Percentiles rank a stretch among this genome's conserved stretches.
Evolutionary conservation across 2,888 invertebrate species (phyloP).

Genomic region (Ectropis crepuscularia): DNA sequence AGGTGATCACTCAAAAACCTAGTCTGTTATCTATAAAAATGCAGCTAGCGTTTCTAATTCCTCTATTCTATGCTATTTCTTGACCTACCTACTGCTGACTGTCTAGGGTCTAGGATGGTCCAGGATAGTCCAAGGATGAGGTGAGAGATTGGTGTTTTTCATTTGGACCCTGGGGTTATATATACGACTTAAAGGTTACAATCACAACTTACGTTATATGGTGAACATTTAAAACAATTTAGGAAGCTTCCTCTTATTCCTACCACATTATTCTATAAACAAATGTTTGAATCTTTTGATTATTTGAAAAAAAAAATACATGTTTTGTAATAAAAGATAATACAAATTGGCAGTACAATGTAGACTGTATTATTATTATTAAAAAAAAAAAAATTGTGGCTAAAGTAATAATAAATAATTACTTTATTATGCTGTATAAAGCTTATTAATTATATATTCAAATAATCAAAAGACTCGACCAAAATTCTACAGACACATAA

Average conservation of each 20-base stretch:
- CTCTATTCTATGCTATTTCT: slow-evolving; percentile 39
- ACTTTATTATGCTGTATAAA: background rate
- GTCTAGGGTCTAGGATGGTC: slow-evolving; percentile 55
- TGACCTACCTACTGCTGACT: slow-evolving; percentile 70
- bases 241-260: slow-evolving; percentile 38
- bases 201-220: slow-evolving; percentile 44
- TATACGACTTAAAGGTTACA: slow-evolving; percentile 41
- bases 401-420: background rate
- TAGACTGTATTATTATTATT: background rate
- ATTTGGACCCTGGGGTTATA: slow-evolving; percentile 78
- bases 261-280: slow-evolving; percentile 16
- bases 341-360: slow-evolving; percentile 14
- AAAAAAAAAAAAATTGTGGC: background rate
- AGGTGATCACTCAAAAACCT: background rate
- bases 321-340: background rate
- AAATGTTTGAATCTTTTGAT: slow-evolving; percentile 19
- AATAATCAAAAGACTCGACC: slow-evolving; percentile 45
- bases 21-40: no score
- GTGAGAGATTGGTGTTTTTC: slow-evolving; percentile 75
- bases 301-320: slow-evolving; percentile 8
- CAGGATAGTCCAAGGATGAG: slow-evolving; percentile 77
- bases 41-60: slow-evolving; percentile 17
- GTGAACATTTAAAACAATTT: slow-evolving; percentile 43
- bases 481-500: slow-evolving; percentile 39
- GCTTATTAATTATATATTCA: slow-evolving; percentile 13